Evolutionary conservation across 2,888 invertebrate species (phyloP).

Genomic region (Patella depressa): DNA sequence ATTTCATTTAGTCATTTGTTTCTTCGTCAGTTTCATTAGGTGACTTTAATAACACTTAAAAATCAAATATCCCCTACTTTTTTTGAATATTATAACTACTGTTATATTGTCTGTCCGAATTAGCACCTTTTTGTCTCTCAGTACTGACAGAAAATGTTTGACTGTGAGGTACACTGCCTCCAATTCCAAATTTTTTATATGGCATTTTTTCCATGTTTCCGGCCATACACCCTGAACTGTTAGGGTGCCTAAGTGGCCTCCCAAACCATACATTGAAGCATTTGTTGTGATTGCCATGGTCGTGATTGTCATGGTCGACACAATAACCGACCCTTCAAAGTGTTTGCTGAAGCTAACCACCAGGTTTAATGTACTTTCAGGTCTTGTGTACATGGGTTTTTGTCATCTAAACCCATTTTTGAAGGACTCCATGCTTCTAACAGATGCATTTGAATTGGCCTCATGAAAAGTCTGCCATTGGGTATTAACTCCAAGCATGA

Average conservation of each 20-base stretch:
- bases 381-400: not conserved
- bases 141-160: conserved; percentile 1
- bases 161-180: conserved; percentile 13
- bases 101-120: conserved; percentile 18
- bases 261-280: conserved; percentile 15
- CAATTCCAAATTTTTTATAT: conserved; percentile 21
- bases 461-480: conserved; percentile 19
- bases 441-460: conserved; percentile 11
- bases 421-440: conserved; percentile 13
- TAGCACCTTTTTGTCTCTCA: conserved; percentile 12
- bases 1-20: no score
- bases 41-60: no score
- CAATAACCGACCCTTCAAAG: not conserved
- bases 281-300: not conserved
- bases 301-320: not conserved
- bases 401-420: not conserved
- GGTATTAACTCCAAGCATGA: conserved; percentile 19
- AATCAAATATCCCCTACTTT: no score
- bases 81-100: no score
- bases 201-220: not conserved
- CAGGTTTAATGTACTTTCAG: not conserved
- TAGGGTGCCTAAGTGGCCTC: conserved; percentile 11
- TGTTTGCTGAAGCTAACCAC: not conserved
- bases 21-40: no score
- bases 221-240: conserved; percentile 17